phyloP scores from a whole-genome alignment of 2,113 vertebrate species.

The Ochotona curzoniae region DNA sequence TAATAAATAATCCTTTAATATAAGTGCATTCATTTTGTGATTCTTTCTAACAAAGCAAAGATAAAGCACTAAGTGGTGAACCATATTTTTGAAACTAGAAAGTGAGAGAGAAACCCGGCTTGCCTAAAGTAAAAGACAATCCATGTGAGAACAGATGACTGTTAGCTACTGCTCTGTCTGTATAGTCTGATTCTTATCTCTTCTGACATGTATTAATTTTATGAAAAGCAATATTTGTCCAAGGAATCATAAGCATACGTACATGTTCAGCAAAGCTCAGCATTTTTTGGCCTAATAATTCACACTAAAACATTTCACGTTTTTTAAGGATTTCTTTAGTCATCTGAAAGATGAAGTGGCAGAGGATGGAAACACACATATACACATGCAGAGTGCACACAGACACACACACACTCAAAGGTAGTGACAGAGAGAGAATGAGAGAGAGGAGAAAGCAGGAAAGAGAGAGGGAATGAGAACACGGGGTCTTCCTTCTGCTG shows the following conservation, averaged over 20 bases:
- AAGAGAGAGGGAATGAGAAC: too few relatives aligned
- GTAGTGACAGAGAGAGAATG: too few relatives aligned
- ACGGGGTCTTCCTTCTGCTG: too few relatives aligned
- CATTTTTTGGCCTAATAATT: slow-evolving; percentile 50
- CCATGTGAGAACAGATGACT: not conserved
- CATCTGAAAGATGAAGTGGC: too few relatives aligned
- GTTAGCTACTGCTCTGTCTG: not conserved
- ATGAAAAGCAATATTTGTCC: not conserved
- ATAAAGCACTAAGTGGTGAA: slow-evolving; percentile 16
- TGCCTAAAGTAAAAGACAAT: not conserved
- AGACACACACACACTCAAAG: too few relatives aligned
- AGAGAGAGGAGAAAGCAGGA: too few relatives aligned
- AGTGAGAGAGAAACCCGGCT: not conserved
- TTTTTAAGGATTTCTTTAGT: not conserved
- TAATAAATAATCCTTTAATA: slow-evolving; percentile 32
- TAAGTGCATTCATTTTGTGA: slow-evolving; percentile 43
- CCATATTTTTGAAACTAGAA: slow-evolving; percentile 35
- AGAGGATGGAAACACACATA: too few relatives aligned
- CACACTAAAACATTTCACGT: not conserved
- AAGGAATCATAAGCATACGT: not conserved
- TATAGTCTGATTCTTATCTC: not conserved
- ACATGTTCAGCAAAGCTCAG: not conserved
- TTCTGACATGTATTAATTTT: not conserved
- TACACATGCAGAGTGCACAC: too few relatives aligned
- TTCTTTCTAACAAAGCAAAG: not conserved